Evolutionary conservation across 2,888 invertebrate genomes (phyloP).

Genomic region (Eupithecia inturbata): DNA sequence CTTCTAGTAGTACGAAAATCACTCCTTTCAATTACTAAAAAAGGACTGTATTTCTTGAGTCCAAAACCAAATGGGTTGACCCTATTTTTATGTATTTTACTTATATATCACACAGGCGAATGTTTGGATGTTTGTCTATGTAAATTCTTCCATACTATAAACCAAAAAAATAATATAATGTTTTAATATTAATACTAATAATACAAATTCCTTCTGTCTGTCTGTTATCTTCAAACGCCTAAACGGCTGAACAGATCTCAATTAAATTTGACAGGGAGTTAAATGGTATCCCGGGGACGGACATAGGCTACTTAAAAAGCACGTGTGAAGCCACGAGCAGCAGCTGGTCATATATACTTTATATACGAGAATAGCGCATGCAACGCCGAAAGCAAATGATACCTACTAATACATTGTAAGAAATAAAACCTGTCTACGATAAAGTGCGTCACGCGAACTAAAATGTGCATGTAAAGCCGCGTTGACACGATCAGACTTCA

Average conservation of each 20-base stretch:
- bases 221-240: no score
- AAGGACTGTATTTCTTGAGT: neutral
- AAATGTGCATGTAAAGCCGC: neutral
- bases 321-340: no score
- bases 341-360: no score
- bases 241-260: no score
- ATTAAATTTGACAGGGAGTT: no score
- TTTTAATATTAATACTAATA: no score
- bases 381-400: neutral
- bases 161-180: no score
- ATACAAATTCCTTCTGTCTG: no score
- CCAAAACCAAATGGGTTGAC: neutral
- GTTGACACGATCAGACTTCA: neutral
- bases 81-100: neutral
- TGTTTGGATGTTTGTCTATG: neutral
- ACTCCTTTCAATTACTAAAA: neutral
- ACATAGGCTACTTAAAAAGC: no score
- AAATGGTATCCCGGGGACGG: no score
- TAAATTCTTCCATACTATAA: no score
- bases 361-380: neutral
- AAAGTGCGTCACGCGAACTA: conserved; percentile 1
- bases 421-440: neutral
- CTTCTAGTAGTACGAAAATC: neutral
- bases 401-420: neutral
- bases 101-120: neutral